Conservation (phyloP, 2,113 vertebrate species). For the Toxotes chatareus region DNA sequence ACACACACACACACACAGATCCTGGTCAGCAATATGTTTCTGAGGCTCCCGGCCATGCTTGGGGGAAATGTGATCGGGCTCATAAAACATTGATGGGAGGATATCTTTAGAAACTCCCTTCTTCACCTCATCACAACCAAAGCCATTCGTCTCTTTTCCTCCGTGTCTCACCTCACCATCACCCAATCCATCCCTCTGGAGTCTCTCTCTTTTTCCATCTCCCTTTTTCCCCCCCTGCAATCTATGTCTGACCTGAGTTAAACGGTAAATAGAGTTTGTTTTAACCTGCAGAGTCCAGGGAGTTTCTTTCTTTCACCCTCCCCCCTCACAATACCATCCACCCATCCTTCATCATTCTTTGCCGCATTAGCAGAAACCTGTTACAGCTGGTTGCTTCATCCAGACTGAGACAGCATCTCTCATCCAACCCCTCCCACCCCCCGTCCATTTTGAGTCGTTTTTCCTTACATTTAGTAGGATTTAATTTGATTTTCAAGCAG, state of each 20-base stretch:
- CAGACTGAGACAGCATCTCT: conserved; percentile 20
- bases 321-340: not conserved
- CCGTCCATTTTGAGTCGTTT: conserved; percentile 1
- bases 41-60: conserved; percentile 57
- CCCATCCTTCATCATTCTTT: not conserved
- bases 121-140: conserved; percentile 56
- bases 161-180: conserved; percentile 31
- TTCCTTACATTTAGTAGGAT: conserved; percentile 16
- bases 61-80: conserved; percentile 73
- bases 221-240: not conserved
- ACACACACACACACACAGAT: conserved; percentile 28
- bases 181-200: not conserved
- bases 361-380: conserved; percentile 17
- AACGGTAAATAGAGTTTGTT: not conserved
- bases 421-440: no score
- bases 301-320: conserved; percentile 2
- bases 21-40: conserved; percentile 72
- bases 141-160: conserved; percentile 16
- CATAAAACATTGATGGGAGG: conserved; percentile 77
- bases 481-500: conserved; percentile 59
- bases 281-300: not conserved
- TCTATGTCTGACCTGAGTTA: not conserved
- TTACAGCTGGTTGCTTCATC: conserved; percentile 45
- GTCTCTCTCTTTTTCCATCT: not conserved
- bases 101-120: conserved; percentile 78